phyloP scores from a whole-genome alignment of 1,140 invertebrate genomes.

The Thaumetopoea pityocampa region DNA sequence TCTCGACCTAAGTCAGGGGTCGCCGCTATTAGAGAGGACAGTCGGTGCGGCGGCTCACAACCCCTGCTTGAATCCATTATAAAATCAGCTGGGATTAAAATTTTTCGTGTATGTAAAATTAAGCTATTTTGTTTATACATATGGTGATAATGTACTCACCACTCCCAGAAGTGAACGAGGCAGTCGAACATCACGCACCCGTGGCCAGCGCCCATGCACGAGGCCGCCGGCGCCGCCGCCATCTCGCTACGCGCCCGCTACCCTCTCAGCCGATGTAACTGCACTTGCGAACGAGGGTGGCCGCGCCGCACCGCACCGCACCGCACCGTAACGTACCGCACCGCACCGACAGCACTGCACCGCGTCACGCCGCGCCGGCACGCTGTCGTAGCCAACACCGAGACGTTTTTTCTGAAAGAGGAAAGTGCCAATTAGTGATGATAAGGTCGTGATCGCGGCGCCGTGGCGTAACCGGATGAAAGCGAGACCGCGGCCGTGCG shows the following conservation, averaged over 20 bases:
- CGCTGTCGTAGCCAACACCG: conserved; percentile 7
- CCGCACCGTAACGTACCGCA: no score
- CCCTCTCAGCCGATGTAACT: conserved; percentile 21
- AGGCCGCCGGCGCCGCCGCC: conserved; percentile 49
- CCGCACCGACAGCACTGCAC: conserved; percentile 5
- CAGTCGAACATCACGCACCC: conserved; percentile 71
- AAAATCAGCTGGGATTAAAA: neutral
- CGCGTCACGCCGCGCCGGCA: no score
- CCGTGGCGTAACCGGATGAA: conserved; percentile 32
- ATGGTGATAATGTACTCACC: conserved; percentile 39
- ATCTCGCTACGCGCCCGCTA: conserved; percentile 31
- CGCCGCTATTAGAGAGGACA: no score
- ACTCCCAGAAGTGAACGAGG: conserved; percentile 66
- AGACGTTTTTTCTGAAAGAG: conserved; percentile 40
- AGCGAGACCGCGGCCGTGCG: no score
- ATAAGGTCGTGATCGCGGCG: conserved; percentile 21
- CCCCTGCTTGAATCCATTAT: neutral
- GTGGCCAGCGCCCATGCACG: conserved; percentile 63
- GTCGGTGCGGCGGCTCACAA: neutral
- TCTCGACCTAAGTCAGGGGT: no score
- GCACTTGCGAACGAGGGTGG: conserved; percentile 24
- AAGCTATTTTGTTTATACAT: neutral
- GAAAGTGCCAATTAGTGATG: conserved; percentile 48
- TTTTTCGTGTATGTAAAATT: no score
- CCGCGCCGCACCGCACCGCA: neutral